Evolutionary conservation across 2,113 vertebrate genomes (phyloP), one percentile per base, ranked within the genome.

Genomic region (Daphoenositta chrysoptera): DNA sequence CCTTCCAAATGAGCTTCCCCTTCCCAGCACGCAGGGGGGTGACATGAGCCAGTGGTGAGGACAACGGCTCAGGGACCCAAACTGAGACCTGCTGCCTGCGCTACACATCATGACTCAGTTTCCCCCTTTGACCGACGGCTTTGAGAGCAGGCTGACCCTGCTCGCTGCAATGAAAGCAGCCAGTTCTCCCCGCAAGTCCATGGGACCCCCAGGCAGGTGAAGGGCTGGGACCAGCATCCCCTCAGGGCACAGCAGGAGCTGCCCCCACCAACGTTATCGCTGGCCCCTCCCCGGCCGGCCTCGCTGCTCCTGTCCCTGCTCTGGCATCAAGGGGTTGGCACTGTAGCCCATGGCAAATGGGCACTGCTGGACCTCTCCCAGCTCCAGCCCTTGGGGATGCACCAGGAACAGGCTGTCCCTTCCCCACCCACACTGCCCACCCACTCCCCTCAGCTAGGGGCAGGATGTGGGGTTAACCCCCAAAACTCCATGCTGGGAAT

Each of bases 261-360:
- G 48, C 6, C 60, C 26, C 24, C 3, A 1, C 8, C 5, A 4
- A 10, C 0, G 0, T 18, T 51, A 14, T 10, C 2, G 1, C 66
- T 60, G 20, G 18, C 18, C 13, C 26, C 11, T 42, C 66, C 28
- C 14, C 66, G 31, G 20, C 6, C 0, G 0, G 31, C 57, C 33
- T 82, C 0, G 0, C 58, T 8, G 0, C 57, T 40, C 64, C 37
- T 31, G 60, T 39, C 44, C 27, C 35, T 19, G 12, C 54, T 73
- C 53, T 79, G 71, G 33, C 10, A 8, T 31, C 0, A 1, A 76
- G 44, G 71, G 28, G n/a, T 47, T 3, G 12, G 61, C 35, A 58
- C 16, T 0, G 0, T 33, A 66, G 53, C 54, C 86, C 53, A 22
- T 0, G 5, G 61, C 53, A 75, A 91, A 72, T 31, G 24, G 68